Evolutionary conservation across 2,888 invertebrate species (phyloP), one percentile per base, ranked within the genome.

Genomic region (Julus scandinavius): DNA sequence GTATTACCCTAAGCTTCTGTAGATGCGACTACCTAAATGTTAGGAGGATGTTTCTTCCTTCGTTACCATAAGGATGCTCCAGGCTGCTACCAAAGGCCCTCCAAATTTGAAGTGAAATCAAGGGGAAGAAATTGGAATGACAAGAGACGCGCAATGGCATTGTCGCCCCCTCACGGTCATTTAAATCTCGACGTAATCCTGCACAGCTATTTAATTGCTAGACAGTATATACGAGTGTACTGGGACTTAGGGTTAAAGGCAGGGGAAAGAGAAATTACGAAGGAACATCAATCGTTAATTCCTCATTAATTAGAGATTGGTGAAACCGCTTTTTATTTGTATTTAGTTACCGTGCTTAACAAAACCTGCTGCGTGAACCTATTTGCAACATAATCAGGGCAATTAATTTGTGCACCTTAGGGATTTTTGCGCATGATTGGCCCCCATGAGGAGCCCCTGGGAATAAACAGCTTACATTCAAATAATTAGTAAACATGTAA

Each of bases 171-270:
- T 72, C 72, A 72, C 72, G 72, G 72, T 72, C 72, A 72, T 72
- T 72, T 72, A 72, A 72, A 72, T 72, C 72, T 72, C 72, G 72
- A 20, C 72, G 72, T 72, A 72, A 72, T 72, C 72, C 72, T 72
- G 72, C 72, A 72, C 72, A 72, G 72, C 72, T 72, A 72, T 72
- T 72, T 72, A 72, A 72, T 72, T 72, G 72, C 72, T 72, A 72
- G 20, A 20, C 29, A 9, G 20, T 20, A 4, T 9, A 20, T 29
- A 29, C 29, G 29, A 7, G 1, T 29, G 29, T 72, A 9, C 11
- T 20, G 63, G 9, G 72, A 11, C 72, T 72, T 72, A 72, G 72
- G 72, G 72, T 72, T 29, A 54, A 72, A 29, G 11, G 72, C n/a
- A 29, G 29, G 72, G 72, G 72, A 58, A 72, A 72, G 72, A 29